phyloP scores from a whole-genome alignment of 2,113 vertebrate genomes.

The Thymallus thymallus region DNA sequence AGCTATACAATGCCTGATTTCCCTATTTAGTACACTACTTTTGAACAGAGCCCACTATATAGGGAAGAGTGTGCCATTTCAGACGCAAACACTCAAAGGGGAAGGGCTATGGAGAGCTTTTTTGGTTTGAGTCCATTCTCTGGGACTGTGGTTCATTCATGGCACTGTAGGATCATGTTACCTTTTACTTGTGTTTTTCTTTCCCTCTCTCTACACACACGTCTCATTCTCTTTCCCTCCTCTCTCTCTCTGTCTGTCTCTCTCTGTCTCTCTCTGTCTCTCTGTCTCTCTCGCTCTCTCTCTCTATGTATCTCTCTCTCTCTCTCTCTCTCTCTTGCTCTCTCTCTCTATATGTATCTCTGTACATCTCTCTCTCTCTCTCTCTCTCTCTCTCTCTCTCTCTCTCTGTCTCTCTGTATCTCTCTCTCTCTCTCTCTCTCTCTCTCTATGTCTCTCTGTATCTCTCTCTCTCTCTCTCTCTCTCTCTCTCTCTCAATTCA shows the following conservation, averaged over 20 bases:
- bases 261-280: neutral
- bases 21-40: too few species aligned
- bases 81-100: neutral
- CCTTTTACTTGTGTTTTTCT: neutral
- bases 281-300: neutral
- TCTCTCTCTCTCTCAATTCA: slow-evolving; percentile 7
- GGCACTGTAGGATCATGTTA: slow-evolving; percentile 20
- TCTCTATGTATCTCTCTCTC: neutral
- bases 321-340: neutral
- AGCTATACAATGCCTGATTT: too few species aligned
- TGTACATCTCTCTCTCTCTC: neutral
- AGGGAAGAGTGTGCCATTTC: too few species aligned
- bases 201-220: slow-evolving; percentile 28
- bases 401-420: too few species aligned
- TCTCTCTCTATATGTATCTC: slow-evolving; percentile 66
- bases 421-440: too few species aligned
- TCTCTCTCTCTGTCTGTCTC: neutral
- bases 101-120: slow-evolving; percentile 5
- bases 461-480: slow-evolving; percentile 20
- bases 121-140: slow-evolving; percentile 12
- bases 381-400: slow-evolving; percentile 3
- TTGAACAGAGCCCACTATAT: too few species aligned
- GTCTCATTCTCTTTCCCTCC: neutral
- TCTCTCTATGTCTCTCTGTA: neutral
- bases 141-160: slow-evolving; percentile 15